Conservation (phyloP, 2,797 vertebrate species). For the Scolopax rusticola region DNA sequence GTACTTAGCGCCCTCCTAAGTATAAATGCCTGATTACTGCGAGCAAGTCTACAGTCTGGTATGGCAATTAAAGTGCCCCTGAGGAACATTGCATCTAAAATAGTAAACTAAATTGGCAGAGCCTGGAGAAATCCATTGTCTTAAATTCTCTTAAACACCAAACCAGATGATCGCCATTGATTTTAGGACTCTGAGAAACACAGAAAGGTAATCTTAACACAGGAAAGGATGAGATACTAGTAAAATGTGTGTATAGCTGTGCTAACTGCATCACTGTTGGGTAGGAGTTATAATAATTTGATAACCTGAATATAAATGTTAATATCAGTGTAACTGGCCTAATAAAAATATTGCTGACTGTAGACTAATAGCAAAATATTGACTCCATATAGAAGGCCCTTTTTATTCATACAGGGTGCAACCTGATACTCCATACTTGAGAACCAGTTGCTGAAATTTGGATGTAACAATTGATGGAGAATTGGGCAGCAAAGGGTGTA, state of each 20-base stretch:
- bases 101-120: neutral
- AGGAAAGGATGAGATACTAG: neutral
- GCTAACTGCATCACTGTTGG: neutral
- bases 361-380: neutral
- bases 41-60: neutral
- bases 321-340: neutral
- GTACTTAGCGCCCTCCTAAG: fast-evolving
- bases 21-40: neutral
- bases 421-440: neutral
- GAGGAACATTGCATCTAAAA: neutral
- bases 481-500: neutral
- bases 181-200: neutral
- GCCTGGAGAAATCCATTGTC: neutral
- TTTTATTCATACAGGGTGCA: neutral
- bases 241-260: neutral
- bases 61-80: neutral
- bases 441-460: neutral
- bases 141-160: neutral
- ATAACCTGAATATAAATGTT: neutral
- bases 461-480: neutral
- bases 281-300: neutral
- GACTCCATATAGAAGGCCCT: neutral
- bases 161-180: neutral
- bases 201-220: neutral
- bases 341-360: neutral